Percentiles rank a stretch among this genome's conserved stretches.
Conservation (phyloP, 2,797 vertebrate species). For the Alauda arvensis region DNA sequence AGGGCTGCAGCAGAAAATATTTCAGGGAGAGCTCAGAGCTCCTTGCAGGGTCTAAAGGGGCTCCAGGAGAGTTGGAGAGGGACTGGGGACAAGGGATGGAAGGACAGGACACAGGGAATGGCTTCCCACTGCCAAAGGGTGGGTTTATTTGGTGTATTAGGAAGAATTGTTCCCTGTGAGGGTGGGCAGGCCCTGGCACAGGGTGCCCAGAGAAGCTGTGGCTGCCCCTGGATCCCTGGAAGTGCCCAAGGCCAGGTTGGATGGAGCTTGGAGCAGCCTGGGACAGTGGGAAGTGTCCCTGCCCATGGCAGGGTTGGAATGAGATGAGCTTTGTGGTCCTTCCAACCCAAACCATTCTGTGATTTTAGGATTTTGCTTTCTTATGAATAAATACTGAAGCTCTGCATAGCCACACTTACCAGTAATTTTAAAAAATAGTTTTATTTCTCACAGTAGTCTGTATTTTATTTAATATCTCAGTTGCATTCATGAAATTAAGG, state of each 20-base stretch:
- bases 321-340: accelerated
- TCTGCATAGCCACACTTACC: neutral
- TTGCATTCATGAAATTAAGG: neutral
- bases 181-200: accelerated
- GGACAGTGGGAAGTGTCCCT: accelerated
- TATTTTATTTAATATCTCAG: neutral
- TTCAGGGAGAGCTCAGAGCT: neutral
- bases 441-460: neutral
- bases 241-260: neutral
- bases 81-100: neutral
- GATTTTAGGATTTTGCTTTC: neutral
- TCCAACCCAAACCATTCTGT: neutral
- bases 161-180: accelerated
- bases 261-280: accelerated
- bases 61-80: neutral
- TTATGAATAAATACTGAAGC: neutral
- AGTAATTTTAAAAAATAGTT: neutral
- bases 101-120: neutral
- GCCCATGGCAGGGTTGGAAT: neutral
- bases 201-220: neutral
- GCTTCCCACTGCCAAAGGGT: accelerated
- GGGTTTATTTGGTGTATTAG: neutral
- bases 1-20: neutral
- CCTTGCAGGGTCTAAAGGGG: neutral
- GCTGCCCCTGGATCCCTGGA: neutral